Evolutionary conservation across 2,797 vertebrate genomes (phyloP).

Genomic region (Macrochelys suwanniensis): DNA sequence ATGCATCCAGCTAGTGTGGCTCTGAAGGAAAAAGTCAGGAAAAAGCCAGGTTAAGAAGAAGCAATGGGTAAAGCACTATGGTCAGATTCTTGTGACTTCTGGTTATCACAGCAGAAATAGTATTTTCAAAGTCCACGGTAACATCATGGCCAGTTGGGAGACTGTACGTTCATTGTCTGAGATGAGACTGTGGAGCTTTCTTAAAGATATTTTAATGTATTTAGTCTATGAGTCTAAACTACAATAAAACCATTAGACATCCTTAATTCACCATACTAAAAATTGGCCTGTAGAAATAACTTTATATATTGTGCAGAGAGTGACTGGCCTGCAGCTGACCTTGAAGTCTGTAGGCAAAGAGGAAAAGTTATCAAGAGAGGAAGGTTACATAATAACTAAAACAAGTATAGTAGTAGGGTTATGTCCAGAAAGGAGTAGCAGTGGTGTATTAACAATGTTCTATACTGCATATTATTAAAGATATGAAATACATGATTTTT

Average conservation of each 20-base stretch:
- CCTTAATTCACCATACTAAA: conserved; percentile 24
- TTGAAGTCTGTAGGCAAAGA: neutral
- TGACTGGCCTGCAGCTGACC: neutral
- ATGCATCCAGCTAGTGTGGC: neutral
- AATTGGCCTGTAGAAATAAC: neutral
- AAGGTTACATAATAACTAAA: neutral
- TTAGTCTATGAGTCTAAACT: neutral
- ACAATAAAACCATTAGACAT: conserved; percentile 12
- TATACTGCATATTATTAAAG: fast-evolving
- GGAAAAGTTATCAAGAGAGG: neutral
- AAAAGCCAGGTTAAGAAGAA: conserved; percentile 24
- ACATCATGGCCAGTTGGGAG: conserved; percentile 20
- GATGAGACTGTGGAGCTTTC: neutral
- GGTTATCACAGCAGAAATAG: conserved; percentile 30
- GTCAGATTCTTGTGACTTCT: conserved; percentile 31
- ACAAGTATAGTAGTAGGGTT: neutral
- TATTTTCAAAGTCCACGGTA: conserved; percentile 40
- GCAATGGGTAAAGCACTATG: conserved; percentile 19
- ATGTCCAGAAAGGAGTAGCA: neutral
- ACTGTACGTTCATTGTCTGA: neutral
- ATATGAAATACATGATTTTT: neutral
- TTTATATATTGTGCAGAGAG: neutral
- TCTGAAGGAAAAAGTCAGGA: neutral
- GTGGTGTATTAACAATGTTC: neutral
- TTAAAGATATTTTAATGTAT: conserved; percentile 26